phyloP scores from a whole-genome alignment of 1,140 invertebrate genomes.

The Caenorhabditis remanei region DNA sequence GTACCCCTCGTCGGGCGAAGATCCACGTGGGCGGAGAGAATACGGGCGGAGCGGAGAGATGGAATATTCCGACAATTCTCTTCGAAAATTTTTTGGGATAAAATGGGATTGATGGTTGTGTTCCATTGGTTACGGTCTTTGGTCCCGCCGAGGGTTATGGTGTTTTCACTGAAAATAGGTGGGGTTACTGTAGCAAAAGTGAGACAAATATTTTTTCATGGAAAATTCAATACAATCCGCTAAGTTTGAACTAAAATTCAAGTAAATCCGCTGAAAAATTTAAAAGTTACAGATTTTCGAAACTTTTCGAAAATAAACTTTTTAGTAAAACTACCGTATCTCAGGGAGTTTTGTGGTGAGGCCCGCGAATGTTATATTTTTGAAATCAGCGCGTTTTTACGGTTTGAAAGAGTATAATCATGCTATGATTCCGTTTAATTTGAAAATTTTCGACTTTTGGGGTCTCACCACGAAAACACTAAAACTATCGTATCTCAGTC shows the following conservation, averaged over 20 bases:
- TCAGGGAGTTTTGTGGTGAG: not conserved
- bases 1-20: constrained; percentile 85
- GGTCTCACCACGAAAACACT: not conserved
- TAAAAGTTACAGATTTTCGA: too few species aligned
- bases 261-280: too few species aligned
- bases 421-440: not conserved
- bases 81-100: constrained; percentile 83
- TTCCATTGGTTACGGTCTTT: constrained; percentile 87
- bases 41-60: constrained; percentile 74
- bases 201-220: not conserved
- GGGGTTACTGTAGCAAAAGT: not conserved
- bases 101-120: constrained; percentile 82
- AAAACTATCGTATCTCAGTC: too few species aligned
- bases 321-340: not conserved
- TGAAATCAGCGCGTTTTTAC: not conserved
- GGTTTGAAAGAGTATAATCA: not conserved
- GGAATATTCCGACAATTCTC: constrained; percentile 52
- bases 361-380: too few species aligned
- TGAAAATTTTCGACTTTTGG: not conserved
- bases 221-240: too few species aligned
- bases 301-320: too few species aligned
- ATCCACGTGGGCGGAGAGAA: constrained; percentile 83
- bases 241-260: too few species aligned
- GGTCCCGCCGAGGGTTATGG: constrained; percentile 87
- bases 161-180: constrained; percentile 80